Conservation (phyloP, 2,888 invertebrate species). For the Andricus quercusramuli region DNA sequence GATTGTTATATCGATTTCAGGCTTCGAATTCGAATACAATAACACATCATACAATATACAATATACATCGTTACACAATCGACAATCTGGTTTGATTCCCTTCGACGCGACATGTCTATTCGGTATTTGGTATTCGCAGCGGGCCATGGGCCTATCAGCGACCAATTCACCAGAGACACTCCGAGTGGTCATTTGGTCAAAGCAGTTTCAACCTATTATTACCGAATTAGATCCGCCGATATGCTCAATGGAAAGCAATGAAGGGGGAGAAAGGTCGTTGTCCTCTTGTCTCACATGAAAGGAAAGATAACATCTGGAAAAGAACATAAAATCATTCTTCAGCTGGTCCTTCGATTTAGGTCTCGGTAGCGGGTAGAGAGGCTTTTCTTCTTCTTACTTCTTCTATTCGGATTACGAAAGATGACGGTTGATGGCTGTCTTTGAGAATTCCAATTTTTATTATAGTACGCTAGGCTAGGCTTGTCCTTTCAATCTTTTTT, state of each 20-base stretch:
- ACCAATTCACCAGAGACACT: conserved; percentile 31
- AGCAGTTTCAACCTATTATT: conserved; percentile 38
- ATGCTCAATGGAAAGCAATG: conserved; percentile 32
- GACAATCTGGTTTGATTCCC: conserved; percentile 30
- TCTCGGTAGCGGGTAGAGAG: not conserved
- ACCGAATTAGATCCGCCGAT: conserved; percentile 31
- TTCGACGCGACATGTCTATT: conserved; percentile 24
- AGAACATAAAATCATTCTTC: conserved; percentile 14
- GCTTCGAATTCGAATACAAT: conserved; percentile 19
- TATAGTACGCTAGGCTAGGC: not conserved
- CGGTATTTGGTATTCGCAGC: conserved; percentile 29
- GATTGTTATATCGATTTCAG: not conserved
- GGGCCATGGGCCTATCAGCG: conserved; percentile 33
- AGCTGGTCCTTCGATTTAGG: not conserved
- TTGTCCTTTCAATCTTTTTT: not conserved
- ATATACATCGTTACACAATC: conserved; percentile 34
- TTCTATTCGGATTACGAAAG: conserved; percentile 6
- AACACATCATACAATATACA: conserved; percentile 1
- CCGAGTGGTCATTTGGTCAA: conserved; percentile 27
- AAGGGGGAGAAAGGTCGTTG: conserved; percentile 23
- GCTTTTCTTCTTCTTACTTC: not conserved
- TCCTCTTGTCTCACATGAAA: conserved; percentile 20
- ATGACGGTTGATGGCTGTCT: conserved; percentile 7
- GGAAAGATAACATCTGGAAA: conserved; percentile 14
- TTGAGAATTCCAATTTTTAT: conserved; percentile 4